Conservation (phyloP, 53 echinoderm and acorn worm species). For the Actinopyga echinites region DNA sequence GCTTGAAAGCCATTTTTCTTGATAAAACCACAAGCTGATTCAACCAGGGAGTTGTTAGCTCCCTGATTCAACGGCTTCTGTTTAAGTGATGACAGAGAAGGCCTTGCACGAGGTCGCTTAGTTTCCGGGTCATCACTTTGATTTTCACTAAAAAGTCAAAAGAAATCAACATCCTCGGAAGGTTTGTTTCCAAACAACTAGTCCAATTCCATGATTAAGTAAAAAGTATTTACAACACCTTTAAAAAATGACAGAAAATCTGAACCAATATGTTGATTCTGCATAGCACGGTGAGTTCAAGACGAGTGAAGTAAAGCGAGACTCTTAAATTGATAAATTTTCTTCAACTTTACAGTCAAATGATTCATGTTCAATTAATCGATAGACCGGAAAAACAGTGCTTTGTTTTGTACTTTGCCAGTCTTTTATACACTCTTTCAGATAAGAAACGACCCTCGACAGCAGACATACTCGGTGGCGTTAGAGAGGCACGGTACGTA, state of each 20-base stretch:
- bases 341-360: too few relatives aligned
- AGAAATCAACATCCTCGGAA: not conserved
- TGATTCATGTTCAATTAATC: too few relatives aligned
- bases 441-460: not conserved
- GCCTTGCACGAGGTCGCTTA: not conserved
- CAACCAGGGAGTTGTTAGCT: not conserved
- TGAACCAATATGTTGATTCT: too few relatives aligned
- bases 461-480: not conserved
- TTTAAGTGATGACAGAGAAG: not conserved
- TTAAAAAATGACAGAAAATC: too few relatives aligned
- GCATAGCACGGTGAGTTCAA: too few relatives aligned
- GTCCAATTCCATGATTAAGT: not conserved
- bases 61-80: too few relatives aligned
- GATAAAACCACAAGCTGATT: not conserved
- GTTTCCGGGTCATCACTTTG: not conserved
- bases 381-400: too few relatives aligned
- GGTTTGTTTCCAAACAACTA: not conserved
- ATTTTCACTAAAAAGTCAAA: not conserved
- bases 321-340: too few relatives aligned
- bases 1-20: constrained; percentile 8
- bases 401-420: too few relatives aligned
- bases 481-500: not conserved
- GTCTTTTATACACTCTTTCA: too few relatives aligned
- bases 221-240: not conserved
- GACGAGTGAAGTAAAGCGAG: too few relatives aligned